phyloP scores from a whole-genome alignment of 1,140 invertebrate genomes.

The Drosophila mojavensis region DNA sequence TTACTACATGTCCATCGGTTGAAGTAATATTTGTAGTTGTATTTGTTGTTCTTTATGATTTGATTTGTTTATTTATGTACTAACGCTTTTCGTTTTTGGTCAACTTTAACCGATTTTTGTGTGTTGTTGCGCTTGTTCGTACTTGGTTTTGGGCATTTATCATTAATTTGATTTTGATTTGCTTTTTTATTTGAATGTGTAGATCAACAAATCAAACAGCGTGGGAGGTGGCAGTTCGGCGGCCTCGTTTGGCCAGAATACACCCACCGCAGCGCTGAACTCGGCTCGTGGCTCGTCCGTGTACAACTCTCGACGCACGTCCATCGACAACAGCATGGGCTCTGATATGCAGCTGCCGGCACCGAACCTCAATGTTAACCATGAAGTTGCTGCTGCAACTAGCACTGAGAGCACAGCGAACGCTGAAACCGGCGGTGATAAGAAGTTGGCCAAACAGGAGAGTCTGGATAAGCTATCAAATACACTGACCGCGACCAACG shows the following conservation, averaged over 20 bases:
- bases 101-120: conserved; percentile 35
- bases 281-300: conserved; percentile 79
- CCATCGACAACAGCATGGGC: conserved; percentile 75
- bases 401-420: conserved; percentile 51
- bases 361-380: conserved; percentile 54
- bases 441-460: conserved; percentile 69
- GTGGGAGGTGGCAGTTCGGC: conserved; percentile 35
- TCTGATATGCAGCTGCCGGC: conserved; percentile 70
- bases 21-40: conserved; percentile 30
- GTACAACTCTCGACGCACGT: conserved; percentile 80
- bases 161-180: conserved; percentile 1
- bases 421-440: conserved; percentile 46
- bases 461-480: conserved; percentile 66
- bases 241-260: conserved; percentile 65
- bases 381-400: conserved; percentile 35
- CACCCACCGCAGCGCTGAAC: conserved; percentile 64
- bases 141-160: conserved; percentile 8
- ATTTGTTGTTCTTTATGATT: conserved; percentile 30
- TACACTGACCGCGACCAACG: conserved; percentile 33
- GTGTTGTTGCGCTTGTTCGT: conserved; percentile 28
- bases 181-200: conserved; percentile 16
- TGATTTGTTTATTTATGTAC: conserved; percentile 33
- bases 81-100: conserved; percentile 53
- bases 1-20: conserved; percentile 15
- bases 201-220: conserved; percentile 58